A percentile compares a stretch with the other conserved stretches of the same genome.
Evolutionary conservation across 2,113 vertebrate genomes (phyloP).

Genomic region (Pogona vitticeps): DNA sequence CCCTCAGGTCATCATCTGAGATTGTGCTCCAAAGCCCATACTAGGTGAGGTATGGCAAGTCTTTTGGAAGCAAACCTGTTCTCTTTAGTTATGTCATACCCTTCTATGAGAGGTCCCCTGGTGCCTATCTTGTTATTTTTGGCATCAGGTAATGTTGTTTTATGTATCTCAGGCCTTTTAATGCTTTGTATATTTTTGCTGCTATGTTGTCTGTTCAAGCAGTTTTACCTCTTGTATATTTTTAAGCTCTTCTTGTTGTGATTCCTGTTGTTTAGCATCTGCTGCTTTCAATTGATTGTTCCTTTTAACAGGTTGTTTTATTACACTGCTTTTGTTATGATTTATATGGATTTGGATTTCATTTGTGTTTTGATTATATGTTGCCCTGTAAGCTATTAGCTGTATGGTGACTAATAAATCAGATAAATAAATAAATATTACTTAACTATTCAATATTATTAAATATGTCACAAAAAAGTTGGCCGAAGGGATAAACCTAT

Average conservation of each 20-base stretch:
- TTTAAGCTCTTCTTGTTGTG: background rate
- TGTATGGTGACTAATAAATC: background rate
- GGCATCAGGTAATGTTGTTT: too few relatives aligned
- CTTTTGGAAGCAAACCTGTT: background rate
- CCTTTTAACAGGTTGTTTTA: background rate
- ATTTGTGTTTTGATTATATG: background rate
- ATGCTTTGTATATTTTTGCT: background rate
- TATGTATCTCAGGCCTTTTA: background rate
- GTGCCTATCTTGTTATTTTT: background rate
- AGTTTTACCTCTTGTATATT: background rate
- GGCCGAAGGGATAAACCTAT: slow-evolving; percentile 2
- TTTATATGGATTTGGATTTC: background rate
- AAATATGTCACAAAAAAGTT: slow-evolving; percentile 38
- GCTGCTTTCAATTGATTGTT: background rate
- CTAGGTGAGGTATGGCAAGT: background rate
- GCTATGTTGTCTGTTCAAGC: background rate
- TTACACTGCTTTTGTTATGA: background rate
- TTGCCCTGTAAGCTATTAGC: background rate
- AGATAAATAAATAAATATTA: background rate
- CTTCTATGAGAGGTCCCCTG: background rate
- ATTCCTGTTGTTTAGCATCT: background rate
- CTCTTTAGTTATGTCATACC: background rate
- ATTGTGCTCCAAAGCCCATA: background rate
- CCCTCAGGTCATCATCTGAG: background rate
- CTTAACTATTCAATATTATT: slow-evolving; percentile 4